These are phyloP conservation scores for Argya squamiceps DNA, from an alignment of 2,797 vertebrate genomes.

Conservation along the genomic window DNA sequence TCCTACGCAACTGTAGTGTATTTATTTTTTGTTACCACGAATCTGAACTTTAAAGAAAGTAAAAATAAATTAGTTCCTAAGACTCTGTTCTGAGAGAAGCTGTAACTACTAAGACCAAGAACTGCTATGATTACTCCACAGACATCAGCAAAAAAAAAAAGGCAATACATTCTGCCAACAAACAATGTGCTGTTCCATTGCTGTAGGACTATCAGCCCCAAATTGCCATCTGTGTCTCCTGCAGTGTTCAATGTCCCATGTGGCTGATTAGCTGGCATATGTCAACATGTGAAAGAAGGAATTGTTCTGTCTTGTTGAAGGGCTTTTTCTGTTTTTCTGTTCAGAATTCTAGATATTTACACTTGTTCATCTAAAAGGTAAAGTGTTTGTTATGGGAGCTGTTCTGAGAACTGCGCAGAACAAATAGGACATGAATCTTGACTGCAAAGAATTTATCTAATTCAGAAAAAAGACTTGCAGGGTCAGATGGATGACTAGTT, in stretches of 20 bases:
- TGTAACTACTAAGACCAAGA: conserved; percentile 2
- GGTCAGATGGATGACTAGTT: background rate
- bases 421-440: background rate
- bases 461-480: background rate
- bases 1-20: rapidly evolving
- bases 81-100: background rate
- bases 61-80: background rate
- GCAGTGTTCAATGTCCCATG: conserved; percentile 33
- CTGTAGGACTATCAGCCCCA: conserved; percentile 25
- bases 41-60: background rate
- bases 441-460: background rate
- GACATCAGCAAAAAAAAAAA: conserved; percentile 4
- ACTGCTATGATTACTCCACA: background rate
- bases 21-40: background rate
- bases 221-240: conserved; percentile 57
- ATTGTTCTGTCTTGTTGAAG: conserved; percentile 7
- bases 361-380: background rate
- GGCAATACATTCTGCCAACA: conserved; percentile 45
- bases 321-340: background rate
- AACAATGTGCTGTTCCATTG: conserved; percentile 16
- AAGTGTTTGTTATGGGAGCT: background rate
- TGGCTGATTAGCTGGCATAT: conserved; percentile 44
- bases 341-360: background rate
- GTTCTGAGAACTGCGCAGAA: background rate
- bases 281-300: conserved; percentile 19